A percentile compares a stretch with the other conserved stretches of the same genome.
phyloP scores from a whole-genome alignment of 2,888 invertebrate genomes.

The Oasisia sp. region DNA sequence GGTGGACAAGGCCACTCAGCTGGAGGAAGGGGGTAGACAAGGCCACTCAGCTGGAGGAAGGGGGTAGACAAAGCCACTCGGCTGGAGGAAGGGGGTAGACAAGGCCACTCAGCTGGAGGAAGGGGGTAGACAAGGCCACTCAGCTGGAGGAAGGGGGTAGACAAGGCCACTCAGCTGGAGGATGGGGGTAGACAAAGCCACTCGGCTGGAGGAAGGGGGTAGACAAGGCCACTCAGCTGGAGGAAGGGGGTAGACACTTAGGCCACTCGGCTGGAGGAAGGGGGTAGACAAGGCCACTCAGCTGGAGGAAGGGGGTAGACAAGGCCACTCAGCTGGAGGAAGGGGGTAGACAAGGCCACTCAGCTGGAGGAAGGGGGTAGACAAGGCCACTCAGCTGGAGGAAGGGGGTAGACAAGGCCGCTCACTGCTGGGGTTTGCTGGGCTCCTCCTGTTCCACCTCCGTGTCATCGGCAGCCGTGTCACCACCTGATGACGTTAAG shows the following conservation, averaged over 20 bases:
- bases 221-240: conserved; percentile 33
- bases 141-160: not conserved
- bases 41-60: conserved; percentile 39
- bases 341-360: not conserved
- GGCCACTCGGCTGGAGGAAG: no score
- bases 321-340: no score
- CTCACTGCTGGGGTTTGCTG: conserved; percentile 42
- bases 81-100: not conserved
- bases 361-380: not conserved
- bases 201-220: not conserved
- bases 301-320: no score
- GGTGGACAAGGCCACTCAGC: conserved; percentile 33
- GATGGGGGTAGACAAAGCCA: no score
- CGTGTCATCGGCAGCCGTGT: conserved; percentile 31
- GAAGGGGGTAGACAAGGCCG: not conserved
- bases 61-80: no score
- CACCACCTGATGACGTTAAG: not conserved
- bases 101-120: conserved; percentile 38
- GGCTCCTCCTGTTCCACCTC: conserved; percentile 39
- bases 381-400: no score
- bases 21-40: conserved; percentile 26
- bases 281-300: conserved; percentile 30
- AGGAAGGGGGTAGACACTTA: no score
- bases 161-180: conserved; percentile 36
- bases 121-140: no score